phyloP scores from a whole-genome alignment of 2,888 invertebrate genomes.

The Psococerastis gibbosa region DNA sequence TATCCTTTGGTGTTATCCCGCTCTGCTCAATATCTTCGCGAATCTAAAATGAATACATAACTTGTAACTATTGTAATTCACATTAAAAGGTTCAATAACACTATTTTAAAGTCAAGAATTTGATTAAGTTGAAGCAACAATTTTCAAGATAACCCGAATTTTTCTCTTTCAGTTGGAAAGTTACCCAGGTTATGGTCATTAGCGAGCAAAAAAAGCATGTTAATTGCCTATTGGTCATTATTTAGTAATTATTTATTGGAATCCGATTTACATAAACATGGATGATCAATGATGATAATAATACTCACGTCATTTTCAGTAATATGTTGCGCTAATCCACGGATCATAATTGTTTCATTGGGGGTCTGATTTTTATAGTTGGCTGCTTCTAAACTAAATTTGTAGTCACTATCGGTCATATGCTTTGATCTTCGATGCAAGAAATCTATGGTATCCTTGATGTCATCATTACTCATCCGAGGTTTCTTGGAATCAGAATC shows the following conservation, averaged over 20 bases:
- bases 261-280: too few species aligned
- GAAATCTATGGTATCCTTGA: too few species aligned
- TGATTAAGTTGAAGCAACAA: constrained; percentile 14
- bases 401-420: neutral
- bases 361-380: constrained; percentile 37
- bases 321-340: constrained; percentile 52
- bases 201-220: too few species aligned
- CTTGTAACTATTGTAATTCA: too few species aligned
- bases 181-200: neutral
- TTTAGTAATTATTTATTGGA: too few species aligned
- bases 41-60: constrained; percentile 36
- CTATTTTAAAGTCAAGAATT: constrained; percentile 10
- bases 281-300: too few species aligned
- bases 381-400: constrained; percentile 24
- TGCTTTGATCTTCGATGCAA: too few species aligned
- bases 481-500: too few species aligned
- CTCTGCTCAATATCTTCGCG: constrained; percentile 54
- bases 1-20: constrained; percentile 57
- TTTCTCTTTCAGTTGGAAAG: too few species aligned
- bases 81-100: constrained; percentile 3
- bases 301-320: constrained; percentile 60
- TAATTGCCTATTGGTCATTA: too few species aligned
- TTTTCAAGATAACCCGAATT: too few species aligned
- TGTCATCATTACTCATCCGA: too few species aligned
- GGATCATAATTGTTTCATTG: constrained; percentile 53